These are phyloP conservation scores for Stenoptilia bipunctidactyla DNA, from an alignment of 2,888 invertebrate species.

Conservation along the genomic window DNA sequence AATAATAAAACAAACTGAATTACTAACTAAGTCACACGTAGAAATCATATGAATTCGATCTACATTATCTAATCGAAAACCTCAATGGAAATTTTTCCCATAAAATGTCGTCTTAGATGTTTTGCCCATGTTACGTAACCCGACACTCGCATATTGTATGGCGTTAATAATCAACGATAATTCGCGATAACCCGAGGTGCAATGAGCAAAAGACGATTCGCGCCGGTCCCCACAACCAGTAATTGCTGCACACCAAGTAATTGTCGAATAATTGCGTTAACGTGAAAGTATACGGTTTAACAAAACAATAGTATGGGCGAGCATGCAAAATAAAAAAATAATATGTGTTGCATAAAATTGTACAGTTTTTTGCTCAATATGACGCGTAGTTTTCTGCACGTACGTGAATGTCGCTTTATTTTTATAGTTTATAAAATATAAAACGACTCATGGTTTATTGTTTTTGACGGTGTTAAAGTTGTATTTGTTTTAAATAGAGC, in stretches of 20 bases:
- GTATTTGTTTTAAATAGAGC: too few relatives aligned
- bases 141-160: slow-evolving; percentile 10
- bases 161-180: slow-evolving; percentile 42
- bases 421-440: background rate
- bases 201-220: slow-evolving; percentile 53
- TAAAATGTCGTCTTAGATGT: slow-evolving; percentile 6
- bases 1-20: too few relatives aligned
- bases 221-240: slow-evolving; percentile 38
- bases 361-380: background rate
- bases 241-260: slow-evolving; percentile 54
- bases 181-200: slow-evolving; percentile 41
- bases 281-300: slow-evolving; percentile 64
- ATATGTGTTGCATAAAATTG: background rate
- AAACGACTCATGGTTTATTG: too few relatives aligned
- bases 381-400: slow-evolving; percentile 3
- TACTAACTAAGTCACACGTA: too few relatives aligned
- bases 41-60: too few relatives aligned
- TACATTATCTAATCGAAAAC: too few relatives aligned
- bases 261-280: slow-evolving; percentile 67
- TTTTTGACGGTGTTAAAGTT: too few relatives aligned
- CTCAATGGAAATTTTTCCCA: too few relatives aligned
- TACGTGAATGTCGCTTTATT: background rate
- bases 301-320: slow-evolving; percentile 42
- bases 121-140: slow-evolving; percentile 3
- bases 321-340: background rate